Evolutionary conservation across 2,113 vertebrate species (phyloP).

Genomic region (Chloropsis cyanopogon): DNA sequence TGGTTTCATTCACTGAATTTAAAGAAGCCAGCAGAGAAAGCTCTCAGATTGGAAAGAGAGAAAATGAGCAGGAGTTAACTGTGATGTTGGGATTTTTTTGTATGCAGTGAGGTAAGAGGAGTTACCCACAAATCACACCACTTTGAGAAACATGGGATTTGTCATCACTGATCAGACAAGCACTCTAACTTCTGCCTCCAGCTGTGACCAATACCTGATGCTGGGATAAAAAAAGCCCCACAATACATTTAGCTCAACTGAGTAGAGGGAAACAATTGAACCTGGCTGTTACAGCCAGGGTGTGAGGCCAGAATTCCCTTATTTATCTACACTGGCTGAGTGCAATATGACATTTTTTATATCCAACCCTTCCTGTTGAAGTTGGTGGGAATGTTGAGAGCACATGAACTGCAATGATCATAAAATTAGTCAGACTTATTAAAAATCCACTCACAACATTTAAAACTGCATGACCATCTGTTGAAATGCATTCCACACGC

Average conservation of each 20-base stretch:
- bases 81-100: neutral
- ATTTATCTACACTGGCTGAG: neutral
- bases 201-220: neutral
- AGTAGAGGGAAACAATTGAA: neutral
- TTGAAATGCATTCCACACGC: slow-evolving; percentile 23
- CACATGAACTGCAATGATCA: slow-evolving; percentile 36
- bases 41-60: neutral
- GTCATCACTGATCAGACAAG: neutral
- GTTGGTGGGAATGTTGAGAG: neutral
- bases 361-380: neutral
- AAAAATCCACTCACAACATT: slow-evolving; percentile 60
- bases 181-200: neutral
- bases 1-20: slow-evolving; percentile 34
- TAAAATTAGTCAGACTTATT: slow-evolving; percentile 68
- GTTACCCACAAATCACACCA: neutral
- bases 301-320: neutral
- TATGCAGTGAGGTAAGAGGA: neutral
- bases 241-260: neutral
- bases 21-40: neutral
- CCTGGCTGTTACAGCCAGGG: neutral
- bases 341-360: neutral
- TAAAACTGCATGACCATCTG: slow-evolving; percentile 55
- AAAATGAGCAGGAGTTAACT: neutral
- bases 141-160: neutral
- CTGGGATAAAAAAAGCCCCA: neutral